These are phyloP conservation scores for Ruditapes philippinarum DNA, from an alignment of 1,140 invertebrate genomes.

Conservation along the genomic window DNA sequence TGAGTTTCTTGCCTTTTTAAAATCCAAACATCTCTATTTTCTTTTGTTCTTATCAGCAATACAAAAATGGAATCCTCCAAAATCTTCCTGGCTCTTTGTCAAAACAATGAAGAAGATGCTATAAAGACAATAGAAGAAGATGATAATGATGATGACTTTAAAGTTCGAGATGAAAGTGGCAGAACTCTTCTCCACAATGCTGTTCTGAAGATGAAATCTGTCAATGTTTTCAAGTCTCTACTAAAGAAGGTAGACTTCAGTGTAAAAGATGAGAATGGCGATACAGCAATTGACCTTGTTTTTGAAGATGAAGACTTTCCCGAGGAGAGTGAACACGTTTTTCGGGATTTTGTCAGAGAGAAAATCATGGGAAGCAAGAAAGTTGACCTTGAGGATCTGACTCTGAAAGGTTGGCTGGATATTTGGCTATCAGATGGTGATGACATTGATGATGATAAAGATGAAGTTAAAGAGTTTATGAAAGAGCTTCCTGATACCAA, in stretches of 20 bases:
- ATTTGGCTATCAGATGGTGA: conserved; percentile 43
- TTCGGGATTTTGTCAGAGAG: conserved; percentile 56
- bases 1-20: no score
- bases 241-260: conserved; percentile 66
- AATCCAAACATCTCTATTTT: no score
- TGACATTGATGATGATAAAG: conserved; percentile 35
- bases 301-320: conserved; percentile 51
- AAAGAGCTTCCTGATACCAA: conserved; percentile 55
- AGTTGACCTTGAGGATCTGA: conserved; percentile 60
- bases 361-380: conserved; percentile 63
- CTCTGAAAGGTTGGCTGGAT: conserved; percentile 72
- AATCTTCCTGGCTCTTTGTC: conserved; percentile 42
- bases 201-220: conserved; percentile 52
- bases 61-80: conserved; percentile 53
- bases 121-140: conserved; percentile 68
- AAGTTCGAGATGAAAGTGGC: conserved; percentile 62
- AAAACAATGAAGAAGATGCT: conserved; percentile 41
- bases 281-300: conserved; percentile 73
- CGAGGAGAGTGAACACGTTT: conserved; percentile 58
- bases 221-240: conserved; percentile 72
- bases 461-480: conserved; percentile 66
- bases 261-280: conserved; percentile 65
- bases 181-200: conserved; percentile 72
- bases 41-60: no score
- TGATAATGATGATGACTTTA: conserved; percentile 63